Base-by-base conservation (phyloP, 2,888 invertebrate species). In the Polymixis lichenea region DNA sequence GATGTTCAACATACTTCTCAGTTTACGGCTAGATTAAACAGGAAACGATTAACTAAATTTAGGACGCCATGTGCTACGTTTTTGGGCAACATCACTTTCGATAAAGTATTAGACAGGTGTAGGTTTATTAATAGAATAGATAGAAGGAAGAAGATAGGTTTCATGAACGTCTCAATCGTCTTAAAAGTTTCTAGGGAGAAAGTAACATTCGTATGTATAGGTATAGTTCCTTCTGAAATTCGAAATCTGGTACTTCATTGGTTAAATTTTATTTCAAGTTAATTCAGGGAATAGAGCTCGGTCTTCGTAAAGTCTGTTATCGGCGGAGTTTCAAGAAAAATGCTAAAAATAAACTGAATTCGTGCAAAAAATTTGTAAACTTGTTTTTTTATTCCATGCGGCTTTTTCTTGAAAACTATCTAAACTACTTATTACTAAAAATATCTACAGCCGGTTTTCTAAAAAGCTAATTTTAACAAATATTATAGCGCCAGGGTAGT, bases 11-110 rank as follows among this genome's bases (percentile, higher is more conserved):
- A 78, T 80, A 78, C 88, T 83, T 86, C 83, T 85, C 84, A 87
- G 86, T 91, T 92, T 90, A 92, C 89, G 83, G 86, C 84, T 72
- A 79, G 86, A 91, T 91, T 89, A 91, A 91, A 92, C 92, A 92
- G 92, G 93, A 94, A 93, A 89, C 94, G 89, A 92, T 93, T 90
- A 90, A 91, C 93, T 93, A 93, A 92, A 93, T 93, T 92, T 94
- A 95, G 94, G 89, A 84, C 91, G 90, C 90, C 94, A 94, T 91
- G 91, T 94, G 94, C 90, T 88, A 85, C 80, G 85, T 85, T 88
- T 89, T 91, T 84, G 87, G 85, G 84, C 80, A 88, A 86, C 88
- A 89, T 86, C 88, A 87, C 91, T 90, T 89, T 89, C 82, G 83
- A 86, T 87, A 86, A 87, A 89, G 89, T 88, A 86, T 88, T 86